These are phyloP conservation scores for Uropsilus gracilis DNA, from an alignment of 2,113 vertebrate species.

Conservation along the genomic window DNA sequence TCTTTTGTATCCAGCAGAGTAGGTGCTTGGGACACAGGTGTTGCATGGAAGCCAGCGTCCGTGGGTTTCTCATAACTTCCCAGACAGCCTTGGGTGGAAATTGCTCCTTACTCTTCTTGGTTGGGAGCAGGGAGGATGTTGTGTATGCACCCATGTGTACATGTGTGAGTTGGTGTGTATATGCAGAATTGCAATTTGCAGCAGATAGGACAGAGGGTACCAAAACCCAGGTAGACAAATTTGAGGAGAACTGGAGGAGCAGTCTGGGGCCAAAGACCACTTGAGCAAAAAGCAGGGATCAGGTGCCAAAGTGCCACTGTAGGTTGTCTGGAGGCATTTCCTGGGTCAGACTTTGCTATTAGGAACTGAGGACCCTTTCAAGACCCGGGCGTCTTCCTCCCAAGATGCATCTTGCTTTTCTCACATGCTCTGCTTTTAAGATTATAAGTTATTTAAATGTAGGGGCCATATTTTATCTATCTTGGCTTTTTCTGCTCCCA, in stretches of 20 bases:
- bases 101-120: not conserved
- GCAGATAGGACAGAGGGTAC: not conserved
- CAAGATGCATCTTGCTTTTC: not conserved
- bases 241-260: not conserved
- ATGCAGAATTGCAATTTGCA: not conserved
- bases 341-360: not conserved
- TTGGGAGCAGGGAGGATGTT: not conserved
- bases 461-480: not conserved
- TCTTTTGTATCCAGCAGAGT: not conserved
- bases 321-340: not conserved
- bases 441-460: constrained; percentile 30
- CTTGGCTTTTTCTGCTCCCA: constrained; percentile 26
- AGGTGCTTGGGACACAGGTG: not conserved
- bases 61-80: not conserved
- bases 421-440: not conserved
- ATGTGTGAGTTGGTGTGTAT: not conserved
- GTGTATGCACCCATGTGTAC: not conserved
- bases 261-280: not conserved
- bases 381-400: not conserved
- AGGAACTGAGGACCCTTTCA: not conserved
- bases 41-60: not conserved
- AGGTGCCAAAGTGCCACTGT: not conserved
- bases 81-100: not conserved
- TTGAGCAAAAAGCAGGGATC: not conserved
- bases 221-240: not conserved